Evolutionary conservation across 2,113 vertebrate genomes (phyloP).

Genomic region (Cyprinodon brontotheroides): DNA sequence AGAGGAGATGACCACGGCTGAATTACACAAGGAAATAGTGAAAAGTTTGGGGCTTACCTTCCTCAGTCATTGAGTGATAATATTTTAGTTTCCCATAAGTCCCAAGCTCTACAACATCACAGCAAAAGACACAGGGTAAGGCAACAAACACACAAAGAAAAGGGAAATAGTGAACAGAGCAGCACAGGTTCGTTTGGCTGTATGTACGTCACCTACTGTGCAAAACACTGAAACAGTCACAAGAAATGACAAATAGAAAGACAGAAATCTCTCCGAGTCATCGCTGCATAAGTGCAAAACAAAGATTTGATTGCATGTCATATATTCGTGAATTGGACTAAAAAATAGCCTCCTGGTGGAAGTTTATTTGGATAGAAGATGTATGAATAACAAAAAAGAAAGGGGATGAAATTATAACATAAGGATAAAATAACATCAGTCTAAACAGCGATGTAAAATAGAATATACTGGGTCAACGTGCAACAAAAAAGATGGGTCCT

Average conservation of each 20-base stretch:
- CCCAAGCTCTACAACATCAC: constrained; percentile 98
- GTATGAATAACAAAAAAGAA: constrained; percentile 13
- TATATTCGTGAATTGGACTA: constrained; percentile 42
- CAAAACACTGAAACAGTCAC: constrained; percentile 51
- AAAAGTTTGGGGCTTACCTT: constrained; percentile 92
- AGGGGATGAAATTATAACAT: constrained; percentile 27
- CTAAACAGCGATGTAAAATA: constrained; percentile 29
- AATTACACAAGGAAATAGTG: constrained; percentile 80
- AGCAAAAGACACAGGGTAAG: constrained; percentile 96
- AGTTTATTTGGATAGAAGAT: constrained; percentile 12
- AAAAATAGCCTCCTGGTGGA: constrained; percentile 23
- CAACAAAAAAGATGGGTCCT: constrained; percentile 73
- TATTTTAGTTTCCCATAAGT: constrained; percentile 99
- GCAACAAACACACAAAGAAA: constrained; percentile 86
- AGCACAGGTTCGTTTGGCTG: constrained; percentile 53
- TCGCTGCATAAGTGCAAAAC: constrained; percentile 72
- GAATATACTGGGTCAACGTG: constrained; percentile 68
- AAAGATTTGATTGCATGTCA: constrained; percentile 30
- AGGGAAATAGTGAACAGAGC: constrained; percentile 76
- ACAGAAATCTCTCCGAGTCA: constrained; percentile 45
- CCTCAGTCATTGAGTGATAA: constrained; percentile 99
- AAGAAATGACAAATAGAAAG: constrained; percentile 44
- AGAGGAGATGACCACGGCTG: constrained; percentile 68
- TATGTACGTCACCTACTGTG: constrained; percentile 52
- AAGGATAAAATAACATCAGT: constrained; percentile 30